Evolutionary conservation across 2,888 invertebrate genomes (phyloP).

Genomic region (Acheta domesticus): DNA sequence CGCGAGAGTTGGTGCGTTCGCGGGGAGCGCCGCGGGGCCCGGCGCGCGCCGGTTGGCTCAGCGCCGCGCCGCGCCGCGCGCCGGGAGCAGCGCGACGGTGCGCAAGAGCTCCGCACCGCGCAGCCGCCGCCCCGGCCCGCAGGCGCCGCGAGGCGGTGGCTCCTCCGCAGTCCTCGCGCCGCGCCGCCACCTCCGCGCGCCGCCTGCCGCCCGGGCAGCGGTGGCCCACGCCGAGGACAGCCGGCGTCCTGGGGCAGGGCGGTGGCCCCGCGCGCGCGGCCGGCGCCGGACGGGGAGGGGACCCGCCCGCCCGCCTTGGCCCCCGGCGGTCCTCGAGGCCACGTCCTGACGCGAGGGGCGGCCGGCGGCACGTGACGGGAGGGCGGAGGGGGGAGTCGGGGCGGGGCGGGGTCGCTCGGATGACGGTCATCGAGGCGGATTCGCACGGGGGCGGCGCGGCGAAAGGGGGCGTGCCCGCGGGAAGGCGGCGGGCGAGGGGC

Average conservation of each 20-base stretch:
- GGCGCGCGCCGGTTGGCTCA: background rate
- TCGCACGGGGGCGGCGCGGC: background rate
- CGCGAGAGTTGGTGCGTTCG: background rate
- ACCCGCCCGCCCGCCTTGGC: background rate
- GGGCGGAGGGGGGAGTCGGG: fast-evolving
- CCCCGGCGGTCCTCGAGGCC: too few species aligned
- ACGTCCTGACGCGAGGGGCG: too few species aligned
- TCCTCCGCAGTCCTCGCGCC: background rate
- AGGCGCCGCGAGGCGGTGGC: background rate
- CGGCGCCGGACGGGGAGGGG: background rate
- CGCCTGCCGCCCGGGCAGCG: background rate
- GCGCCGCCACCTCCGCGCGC: background rate
- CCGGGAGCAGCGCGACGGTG: background rate
- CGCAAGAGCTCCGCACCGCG: conserved; percentile 5
- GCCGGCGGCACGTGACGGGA: background rate
- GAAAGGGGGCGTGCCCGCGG: background rate
- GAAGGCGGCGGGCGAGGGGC: background rate
- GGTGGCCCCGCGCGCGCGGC: background rate
- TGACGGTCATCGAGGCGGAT: too few species aligned
- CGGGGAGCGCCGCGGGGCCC: background rate
- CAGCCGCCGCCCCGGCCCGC: background rate
- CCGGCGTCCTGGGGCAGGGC: background rate
- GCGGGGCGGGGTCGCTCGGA: background rate
- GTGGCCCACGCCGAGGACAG: background rate
- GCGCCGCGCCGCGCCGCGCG: background rate